These are phyloP conservation scores for Aurelia sp. DNA, from an alignment of 30 jellyfish, hydroid and myxozoan genomes.

Conservation along the genomic window DNA sequence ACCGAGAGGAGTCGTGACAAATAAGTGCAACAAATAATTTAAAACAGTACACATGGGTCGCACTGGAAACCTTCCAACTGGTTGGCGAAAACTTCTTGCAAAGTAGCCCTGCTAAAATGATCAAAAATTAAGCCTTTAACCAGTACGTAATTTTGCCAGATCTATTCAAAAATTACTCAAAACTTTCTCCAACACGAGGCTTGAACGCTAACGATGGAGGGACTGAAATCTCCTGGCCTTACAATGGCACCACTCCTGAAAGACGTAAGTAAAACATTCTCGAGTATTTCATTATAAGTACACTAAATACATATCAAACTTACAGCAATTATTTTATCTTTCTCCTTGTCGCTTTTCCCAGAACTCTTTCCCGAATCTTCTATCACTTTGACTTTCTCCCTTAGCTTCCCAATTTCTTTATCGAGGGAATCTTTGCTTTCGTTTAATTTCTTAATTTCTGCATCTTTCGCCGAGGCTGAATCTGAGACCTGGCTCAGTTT, in stretches of 20 bases:
- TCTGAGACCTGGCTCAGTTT: slow-evolving; percentile 67
- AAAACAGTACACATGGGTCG: too few species aligned
- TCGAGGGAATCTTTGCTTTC: slow-evolving; percentile 31
- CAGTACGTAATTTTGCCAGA: too few species aligned
- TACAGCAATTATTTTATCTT: slow-evolving; percentile 87
- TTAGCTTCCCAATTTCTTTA: slow-evolving; percentile 64
- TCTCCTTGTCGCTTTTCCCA: slow-evolving; percentile 81
- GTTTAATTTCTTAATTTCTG: slow-evolving; percentile 31
- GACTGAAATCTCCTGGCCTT: too few species aligned
- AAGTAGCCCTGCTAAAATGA: too few species aligned
- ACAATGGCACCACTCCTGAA: not conserved
- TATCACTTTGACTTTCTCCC: slow-evolving; percentile 55
- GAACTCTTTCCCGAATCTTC: slow-evolving; percentile 51
- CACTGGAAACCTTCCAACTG: too few species aligned
- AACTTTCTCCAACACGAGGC: too few species aligned
- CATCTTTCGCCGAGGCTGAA: slow-evolving; percentile 50
- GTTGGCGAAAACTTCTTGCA: too few species aligned
- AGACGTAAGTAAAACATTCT: not conserved
- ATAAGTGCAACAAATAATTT: too few species aligned
- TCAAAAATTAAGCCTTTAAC: too few species aligned
- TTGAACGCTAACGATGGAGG: too few species aligned
- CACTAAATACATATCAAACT: slow-evolving; percentile 2
- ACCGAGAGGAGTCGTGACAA: too few species aligned
- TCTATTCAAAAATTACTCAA: too few species aligned
- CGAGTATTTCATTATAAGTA: not conserved